Percentiles rank a stretch among this genome's conserved stretches.
These are phyloP conservation scores for Tragelaphus scriptus DNA, from an alignment of 2,113 vertebrate species.

Conservation along the genomic window DNA sequence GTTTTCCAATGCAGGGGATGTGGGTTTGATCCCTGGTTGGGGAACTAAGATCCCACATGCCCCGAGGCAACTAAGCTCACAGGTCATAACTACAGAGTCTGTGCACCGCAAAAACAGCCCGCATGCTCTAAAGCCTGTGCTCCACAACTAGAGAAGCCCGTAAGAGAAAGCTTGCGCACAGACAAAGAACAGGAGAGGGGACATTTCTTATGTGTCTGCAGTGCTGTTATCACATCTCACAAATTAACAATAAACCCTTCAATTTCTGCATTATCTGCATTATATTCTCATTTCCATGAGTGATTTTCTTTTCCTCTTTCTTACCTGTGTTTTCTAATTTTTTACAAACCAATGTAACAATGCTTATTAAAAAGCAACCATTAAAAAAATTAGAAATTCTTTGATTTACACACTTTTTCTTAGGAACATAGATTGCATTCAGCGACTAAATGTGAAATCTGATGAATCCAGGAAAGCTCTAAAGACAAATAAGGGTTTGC, in stretches of 20 bases:
- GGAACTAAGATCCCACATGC: background rate
- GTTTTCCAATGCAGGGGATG: background rate
- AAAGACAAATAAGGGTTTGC: background rate
- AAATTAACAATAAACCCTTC: background rate
- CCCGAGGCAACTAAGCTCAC: background rate
- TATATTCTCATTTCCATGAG: background rate
- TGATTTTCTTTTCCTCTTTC: background rate
- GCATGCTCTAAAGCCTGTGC: background rate
- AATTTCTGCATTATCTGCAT: background rate
- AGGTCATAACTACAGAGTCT: background rate
- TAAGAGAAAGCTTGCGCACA: background rate
- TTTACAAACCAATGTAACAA: background rate
- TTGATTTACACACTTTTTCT: background rate
- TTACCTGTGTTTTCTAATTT: background rate
- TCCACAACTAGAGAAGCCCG: background rate
- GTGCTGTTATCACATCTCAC: background rate
- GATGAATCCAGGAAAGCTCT: background rate
- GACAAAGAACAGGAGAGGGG: background rate
- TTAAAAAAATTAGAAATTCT: background rate
- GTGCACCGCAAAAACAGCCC: background rate
- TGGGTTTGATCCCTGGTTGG: background rate
- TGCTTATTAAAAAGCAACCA: background rate
- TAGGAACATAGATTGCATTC: background rate
- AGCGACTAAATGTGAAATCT: background rate
- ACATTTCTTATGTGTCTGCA: background rate